Conservation (phyloP, 1,140 invertebrate genomes). For the Chelonus insularis region DNA sequence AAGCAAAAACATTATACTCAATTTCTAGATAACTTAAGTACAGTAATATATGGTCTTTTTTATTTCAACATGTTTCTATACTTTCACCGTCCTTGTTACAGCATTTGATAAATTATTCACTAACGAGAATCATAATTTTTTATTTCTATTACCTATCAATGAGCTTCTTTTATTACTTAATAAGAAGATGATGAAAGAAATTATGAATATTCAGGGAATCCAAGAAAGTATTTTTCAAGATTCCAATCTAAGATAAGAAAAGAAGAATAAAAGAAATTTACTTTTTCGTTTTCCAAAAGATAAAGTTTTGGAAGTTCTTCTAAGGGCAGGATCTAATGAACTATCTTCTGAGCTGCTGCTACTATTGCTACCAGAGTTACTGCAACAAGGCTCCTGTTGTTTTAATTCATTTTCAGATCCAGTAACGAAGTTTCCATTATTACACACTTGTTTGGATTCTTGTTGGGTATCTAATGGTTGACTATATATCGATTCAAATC, state of each 20-base stretch:
- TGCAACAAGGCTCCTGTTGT: slow-evolving; percentile 44
- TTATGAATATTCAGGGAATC: not conserved
- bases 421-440: slow-evolving; percentile 50
- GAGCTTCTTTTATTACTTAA: too few species aligned
- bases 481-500: slow-evolving; percentile 58
- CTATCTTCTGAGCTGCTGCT: slow-evolving; percentile 57
- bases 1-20: too few species aligned
- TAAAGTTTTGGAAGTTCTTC: slow-evolving; percentile 55
- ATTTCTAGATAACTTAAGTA: too few species aligned
- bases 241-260: too few species aligned
- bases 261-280: slow-evolving; percentile 13
- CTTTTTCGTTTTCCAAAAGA: slow-evolving; percentile 49
- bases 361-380: slow-evolving; percentile 52
- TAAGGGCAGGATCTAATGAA: slow-evolving; percentile 50
- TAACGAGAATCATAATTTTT: too few species aligned
- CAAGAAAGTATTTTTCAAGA: too few species aligned
- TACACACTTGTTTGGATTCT: slow-evolving; percentile 47
- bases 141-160: too few species aligned
- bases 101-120: too few species aligned
- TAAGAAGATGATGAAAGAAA: not conserved
- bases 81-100: too few species aligned
- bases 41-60: too few species aligned
- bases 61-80: too few species aligned
- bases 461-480: slow-evolving; percentile 49
- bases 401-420: slow-evolving; percentile 34